Conservation (phyloP, 2,113 vertebrate species). For the Lasiurus borealis region DNA sequence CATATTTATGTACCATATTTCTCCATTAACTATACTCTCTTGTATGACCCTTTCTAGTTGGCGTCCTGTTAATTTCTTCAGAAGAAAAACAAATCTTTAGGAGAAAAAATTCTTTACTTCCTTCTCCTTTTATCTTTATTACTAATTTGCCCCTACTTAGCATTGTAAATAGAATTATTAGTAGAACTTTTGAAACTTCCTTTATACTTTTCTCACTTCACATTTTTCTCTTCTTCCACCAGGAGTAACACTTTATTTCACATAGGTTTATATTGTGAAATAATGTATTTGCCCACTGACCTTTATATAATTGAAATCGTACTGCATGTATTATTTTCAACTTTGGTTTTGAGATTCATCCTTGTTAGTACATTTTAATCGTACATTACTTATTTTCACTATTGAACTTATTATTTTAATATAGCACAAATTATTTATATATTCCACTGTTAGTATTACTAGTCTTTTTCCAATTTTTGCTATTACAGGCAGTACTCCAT, state of each 20-base stretch:
- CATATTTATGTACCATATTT: background rate
- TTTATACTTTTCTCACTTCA: background rate
- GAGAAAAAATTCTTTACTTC: background rate
- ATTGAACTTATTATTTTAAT: constrained; percentile 19
- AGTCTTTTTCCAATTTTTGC: background rate
- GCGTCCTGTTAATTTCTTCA: background rate
- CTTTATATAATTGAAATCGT: background rate
- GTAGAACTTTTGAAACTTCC: no score
- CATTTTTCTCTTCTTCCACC: background rate
- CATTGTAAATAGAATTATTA: no score
- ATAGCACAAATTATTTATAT: background rate
- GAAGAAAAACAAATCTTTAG: background rate
- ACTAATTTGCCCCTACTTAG: rapidly evolving
- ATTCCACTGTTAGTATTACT: background rate
- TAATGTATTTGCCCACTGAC: background rate
- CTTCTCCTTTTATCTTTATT: background rate
- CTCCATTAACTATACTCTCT: background rate
- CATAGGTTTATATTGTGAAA: no score
- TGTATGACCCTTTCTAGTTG: background rate
- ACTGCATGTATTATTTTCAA: background rate
- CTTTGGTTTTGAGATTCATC: background rate
- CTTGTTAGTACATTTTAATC: background rate
- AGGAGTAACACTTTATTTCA: background rate
- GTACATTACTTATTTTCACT: background rate
- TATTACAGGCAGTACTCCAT: background rate